phyloP scores from a whole-genome alignment of 2,113 vertebrate species.

The Poecilia latipinna region DNA sequence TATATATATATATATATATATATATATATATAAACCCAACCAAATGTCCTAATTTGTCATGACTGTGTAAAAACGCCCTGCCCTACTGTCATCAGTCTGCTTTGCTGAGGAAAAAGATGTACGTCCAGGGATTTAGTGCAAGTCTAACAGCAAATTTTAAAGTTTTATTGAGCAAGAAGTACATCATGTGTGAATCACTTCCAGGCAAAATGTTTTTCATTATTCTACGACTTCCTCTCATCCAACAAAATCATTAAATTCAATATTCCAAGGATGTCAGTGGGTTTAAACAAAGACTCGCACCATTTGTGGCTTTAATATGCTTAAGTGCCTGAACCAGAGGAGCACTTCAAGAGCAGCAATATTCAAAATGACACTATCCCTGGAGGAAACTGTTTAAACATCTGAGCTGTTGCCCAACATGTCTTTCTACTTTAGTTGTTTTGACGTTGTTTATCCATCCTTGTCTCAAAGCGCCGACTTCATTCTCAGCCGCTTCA shows the following conservation, averaged over 20 bases:
- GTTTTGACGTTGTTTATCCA: constrained; percentile 78
- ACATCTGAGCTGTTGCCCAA: constrained; percentile 63
- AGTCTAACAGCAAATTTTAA: constrained; percentile 31
- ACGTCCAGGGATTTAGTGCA: constrained; percentile 13
- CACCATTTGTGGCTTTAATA: constrained; percentile 54
- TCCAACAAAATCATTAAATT: constrained; percentile 45
- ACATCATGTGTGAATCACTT: constrained; percentile 28
- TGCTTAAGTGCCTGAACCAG: constrained; percentile 46
- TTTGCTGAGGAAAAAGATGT: constrained; percentile 20
- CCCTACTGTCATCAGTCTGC: not conserved
- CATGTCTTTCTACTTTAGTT: constrained; percentile 66
- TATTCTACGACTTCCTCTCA: constrained; percentile 33
- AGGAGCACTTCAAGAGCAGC: constrained; percentile 35
- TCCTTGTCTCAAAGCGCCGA: constrained; percentile 64
- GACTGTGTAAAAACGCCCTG: not conserved
- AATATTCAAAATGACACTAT: constrained; percentile 60
- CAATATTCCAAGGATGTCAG: constrained; percentile 49
- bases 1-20: too few relatives aligned
- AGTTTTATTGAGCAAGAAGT: constrained; percentile 49
- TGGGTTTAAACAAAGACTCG: constrained; percentile 51
- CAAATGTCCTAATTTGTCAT: not conserved
- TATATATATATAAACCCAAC: too few relatives aligned
- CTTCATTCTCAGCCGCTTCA: constrained; percentile 63
- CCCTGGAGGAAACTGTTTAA: constrained; percentile 56
- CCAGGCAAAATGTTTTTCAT: constrained; percentile 34